A percentile compares a stretch with the other conserved stretches of the same genome.
phyloP scores from a whole-genome alignment of 1,140 invertebrate species.

The Drosophila athabasca region DNA sequence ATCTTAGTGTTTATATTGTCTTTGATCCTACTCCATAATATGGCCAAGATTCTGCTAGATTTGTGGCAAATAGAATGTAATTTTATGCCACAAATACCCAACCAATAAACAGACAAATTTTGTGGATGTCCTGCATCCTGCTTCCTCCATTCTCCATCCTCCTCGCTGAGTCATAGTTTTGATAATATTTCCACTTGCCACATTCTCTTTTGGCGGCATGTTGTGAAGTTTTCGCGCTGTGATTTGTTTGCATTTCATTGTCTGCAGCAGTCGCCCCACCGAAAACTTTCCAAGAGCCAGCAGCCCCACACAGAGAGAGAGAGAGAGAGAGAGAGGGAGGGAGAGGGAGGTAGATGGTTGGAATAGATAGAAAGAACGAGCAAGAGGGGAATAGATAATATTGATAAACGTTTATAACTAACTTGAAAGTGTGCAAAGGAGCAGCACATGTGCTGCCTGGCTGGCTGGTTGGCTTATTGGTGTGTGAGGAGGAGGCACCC shows the following conservation, averaged over 20 bases:
- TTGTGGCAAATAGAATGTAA: conserved; percentile 11
- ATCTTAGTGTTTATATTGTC: neutral
- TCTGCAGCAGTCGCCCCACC: conserved; percentile 42
- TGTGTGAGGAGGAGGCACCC: conserved; percentile 24
- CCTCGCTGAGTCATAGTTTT: conserved; percentile 36
- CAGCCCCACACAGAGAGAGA: neutral
- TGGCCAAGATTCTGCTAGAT: neutral
- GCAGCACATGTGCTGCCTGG: conserved; percentile 9
- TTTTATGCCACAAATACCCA: conserved; percentile 32
- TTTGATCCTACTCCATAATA: neutral
- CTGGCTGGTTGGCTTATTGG: conserved; percentile 24
- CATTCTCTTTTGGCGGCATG: conserved; percentile 57
- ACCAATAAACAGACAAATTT: conserved; percentile 66
- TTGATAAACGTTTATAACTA: conserved; percentile 81
- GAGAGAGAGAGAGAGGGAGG: neutral
- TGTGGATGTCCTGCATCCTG: conserved; percentile 9
- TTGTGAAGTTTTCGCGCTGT: conserved; percentile 63
- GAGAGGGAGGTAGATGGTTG: neutral
- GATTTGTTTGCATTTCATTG: conserved; percentile 81
- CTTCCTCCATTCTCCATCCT: too few species aligned
- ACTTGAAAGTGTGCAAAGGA: conserved; percentile 59
- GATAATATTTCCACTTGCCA: conserved; percentile 74
- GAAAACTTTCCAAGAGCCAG: conserved; percentile 36
- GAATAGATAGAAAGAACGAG: conserved; percentile 9
- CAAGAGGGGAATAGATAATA: conserved; percentile 55